Evolutionary conservation across 2,113 vertebrate species (phyloP).

Genomic region (Passer domesticus): DNA sequence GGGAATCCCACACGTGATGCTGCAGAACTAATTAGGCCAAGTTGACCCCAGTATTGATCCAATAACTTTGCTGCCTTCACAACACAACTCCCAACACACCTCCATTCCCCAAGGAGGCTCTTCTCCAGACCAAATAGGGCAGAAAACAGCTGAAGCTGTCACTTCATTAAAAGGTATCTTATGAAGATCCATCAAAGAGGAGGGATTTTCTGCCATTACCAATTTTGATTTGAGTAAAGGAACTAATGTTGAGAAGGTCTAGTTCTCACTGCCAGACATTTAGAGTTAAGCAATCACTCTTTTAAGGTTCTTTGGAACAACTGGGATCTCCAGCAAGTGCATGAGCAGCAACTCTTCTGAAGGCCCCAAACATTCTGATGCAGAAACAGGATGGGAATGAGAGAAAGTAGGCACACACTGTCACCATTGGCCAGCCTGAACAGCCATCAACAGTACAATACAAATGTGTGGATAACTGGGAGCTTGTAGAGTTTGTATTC

Average conservation of each 20-base stretch:
- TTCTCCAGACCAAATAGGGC: not conserved
- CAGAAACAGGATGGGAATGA: not conserved
- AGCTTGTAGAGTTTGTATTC: not conserved
- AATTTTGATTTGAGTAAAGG: not conserved
- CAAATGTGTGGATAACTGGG: not conserved
- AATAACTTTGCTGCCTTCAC: not conserved
- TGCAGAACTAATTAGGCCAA: not conserved
- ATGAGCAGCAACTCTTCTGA: not conserved
- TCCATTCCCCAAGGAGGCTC: not conserved
- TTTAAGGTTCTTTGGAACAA: not conserved
- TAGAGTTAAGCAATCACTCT: not conserved
- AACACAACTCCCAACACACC: not conserved
- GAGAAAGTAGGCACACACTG: fast-evolving
- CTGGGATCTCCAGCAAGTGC: not conserved
- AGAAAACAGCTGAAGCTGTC: not conserved
- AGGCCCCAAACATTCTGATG: not conserved
- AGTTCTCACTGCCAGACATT: not conserved
- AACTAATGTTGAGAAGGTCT: not conserved
- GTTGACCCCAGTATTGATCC: not conserved
- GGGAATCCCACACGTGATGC: not conserved
- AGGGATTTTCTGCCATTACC: not conserved
- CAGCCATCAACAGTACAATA: not conserved
- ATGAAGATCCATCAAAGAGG: not conserved
- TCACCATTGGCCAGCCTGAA: not conserved
- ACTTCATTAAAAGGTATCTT: not conserved